A percentile compares a stretch with the other conserved stretches of the same genome.
phyloP scores from a whole-genome alignment of 2,797 vertebrate species.

The Oceanodroma leucorhoa region DNA sequence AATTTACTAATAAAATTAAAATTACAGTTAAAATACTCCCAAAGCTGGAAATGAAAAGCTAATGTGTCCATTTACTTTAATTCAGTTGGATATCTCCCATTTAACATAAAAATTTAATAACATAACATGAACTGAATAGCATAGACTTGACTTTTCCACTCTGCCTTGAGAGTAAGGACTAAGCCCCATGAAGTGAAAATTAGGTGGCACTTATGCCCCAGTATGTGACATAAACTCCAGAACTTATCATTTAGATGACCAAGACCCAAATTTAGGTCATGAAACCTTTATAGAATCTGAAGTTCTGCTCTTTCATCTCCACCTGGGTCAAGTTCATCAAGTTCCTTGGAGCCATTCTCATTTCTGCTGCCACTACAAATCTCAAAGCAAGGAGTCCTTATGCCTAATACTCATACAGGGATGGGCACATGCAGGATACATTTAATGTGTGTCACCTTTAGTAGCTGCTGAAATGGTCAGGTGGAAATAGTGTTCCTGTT shows the following conservation, averaged over 20 bases:
- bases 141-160: neutral
- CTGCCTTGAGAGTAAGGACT: neutral
- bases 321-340: neutral
- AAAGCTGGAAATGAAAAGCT: neutral
- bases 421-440: neutral
- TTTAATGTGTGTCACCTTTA: accelerated
- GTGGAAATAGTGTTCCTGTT: neutral
- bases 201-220: accelerated
- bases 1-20: neutral
- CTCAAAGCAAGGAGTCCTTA: accelerated
- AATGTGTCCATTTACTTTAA: neutral
- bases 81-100: neutral
- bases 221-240: neutral
- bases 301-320: neutral
- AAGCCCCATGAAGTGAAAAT: neutral
- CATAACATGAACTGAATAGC: neutral
- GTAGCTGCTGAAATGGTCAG: neutral
- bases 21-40: neutral
- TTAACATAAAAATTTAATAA: neutral
- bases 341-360: neutral
- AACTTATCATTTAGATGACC: accelerated
- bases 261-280: neutral
- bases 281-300: neutral
- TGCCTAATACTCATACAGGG: accelerated
- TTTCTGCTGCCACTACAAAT: accelerated